Conservation (phyloP, 1,140 invertebrate species). For the Drosophila arizonae region DNA sequence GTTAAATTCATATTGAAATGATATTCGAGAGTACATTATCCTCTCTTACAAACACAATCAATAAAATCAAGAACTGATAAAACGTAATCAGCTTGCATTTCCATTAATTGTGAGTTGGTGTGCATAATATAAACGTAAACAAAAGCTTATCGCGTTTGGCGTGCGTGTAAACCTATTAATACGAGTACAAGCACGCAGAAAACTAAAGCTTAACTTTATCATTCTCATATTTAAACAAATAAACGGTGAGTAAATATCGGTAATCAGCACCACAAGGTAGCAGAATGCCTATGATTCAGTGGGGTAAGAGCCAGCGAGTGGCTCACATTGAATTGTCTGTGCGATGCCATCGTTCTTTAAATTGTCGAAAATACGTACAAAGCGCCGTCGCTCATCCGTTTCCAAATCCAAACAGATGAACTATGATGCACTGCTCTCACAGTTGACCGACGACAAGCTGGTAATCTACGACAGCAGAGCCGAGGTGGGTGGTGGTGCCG, state of each 20-base stretch:
- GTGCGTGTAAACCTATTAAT: constrained; percentile 32
- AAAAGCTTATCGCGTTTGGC: background rate
- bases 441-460: constrained; percentile 80
- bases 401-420: constrained; percentile 70
- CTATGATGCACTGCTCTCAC: constrained; percentile 79
- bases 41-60: background rate
- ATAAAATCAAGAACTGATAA: background rate
- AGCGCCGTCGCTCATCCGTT: constrained; percentile 60
- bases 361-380: constrained; percentile 63
- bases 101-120: constrained; percentile 4
- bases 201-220: constrained; percentile 67
- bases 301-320: constrained; percentile 42
- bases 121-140: background rate
- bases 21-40: no score
- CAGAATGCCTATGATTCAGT: constrained; percentile 55
- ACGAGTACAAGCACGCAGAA: constrained; percentile 44
- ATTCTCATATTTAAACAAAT: constrained; percentile 76
- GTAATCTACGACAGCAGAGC: constrained; percentile 57
- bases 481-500: constrained; percentile 9
- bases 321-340: constrained; percentile 44
- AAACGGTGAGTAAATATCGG: constrained; percentile 78
- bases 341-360: constrained; percentile 67
- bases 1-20: no score
- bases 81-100: background rate
- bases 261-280: constrained; percentile 65